Conservation (phyloP, 1,140 invertebrate species). For the Stegodyphus mimosarum region DNA sequence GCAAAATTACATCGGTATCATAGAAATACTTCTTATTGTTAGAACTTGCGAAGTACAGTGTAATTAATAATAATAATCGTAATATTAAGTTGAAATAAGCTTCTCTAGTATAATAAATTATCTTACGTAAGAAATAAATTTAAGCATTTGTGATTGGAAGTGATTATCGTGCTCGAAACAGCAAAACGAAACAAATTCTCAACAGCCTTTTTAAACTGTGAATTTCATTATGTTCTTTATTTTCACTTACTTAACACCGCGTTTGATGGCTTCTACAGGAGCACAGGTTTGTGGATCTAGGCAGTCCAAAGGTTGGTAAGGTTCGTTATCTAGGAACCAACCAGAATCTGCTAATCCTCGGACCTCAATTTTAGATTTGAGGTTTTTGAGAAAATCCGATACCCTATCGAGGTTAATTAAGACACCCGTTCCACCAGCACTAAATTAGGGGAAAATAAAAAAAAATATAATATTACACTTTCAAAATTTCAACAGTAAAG, state of each 20-base stretch:
- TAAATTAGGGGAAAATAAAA: conserved; percentile 67
- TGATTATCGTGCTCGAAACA: too few relatives aligned
- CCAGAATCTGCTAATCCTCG: conserved; percentile 88
- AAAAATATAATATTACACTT: neutral
- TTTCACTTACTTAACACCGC: conserved; percentile 75
- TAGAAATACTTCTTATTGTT: too few relatives aligned
- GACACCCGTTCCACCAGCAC: conserved; percentile 91
- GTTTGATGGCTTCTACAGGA: conserved; percentile 77
- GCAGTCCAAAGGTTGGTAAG: conserved; percentile 72
- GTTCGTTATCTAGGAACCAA: conserved; percentile 91
- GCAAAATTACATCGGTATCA: too few relatives aligned
- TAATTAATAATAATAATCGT: too few relatives aligned
- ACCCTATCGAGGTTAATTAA: conserved; percentile 89
- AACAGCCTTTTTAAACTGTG: too few relatives aligned
- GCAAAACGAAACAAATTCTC: too few relatives aligned
- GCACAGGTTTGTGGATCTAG: conserved; percentile 68
- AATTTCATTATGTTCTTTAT: neutral
- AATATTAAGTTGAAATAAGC: too few relatives aligned
- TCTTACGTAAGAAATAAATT: too few relatives aligned
- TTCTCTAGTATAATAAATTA: too few relatives aligned
- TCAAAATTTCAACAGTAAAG: too few relatives aligned
- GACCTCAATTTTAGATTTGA: conserved; percentile 78
- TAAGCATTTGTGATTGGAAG: too few relatives aligned
- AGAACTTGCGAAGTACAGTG: too few relatives aligned
- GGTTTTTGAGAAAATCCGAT: conserved; percentile 72